Percentiles rank a stretch among this genome's conserved stretches.
Evolutionary conservation across 1,140 invertebrate species (phyloP).

Genomic region (Chelonus insularis): DNA sequence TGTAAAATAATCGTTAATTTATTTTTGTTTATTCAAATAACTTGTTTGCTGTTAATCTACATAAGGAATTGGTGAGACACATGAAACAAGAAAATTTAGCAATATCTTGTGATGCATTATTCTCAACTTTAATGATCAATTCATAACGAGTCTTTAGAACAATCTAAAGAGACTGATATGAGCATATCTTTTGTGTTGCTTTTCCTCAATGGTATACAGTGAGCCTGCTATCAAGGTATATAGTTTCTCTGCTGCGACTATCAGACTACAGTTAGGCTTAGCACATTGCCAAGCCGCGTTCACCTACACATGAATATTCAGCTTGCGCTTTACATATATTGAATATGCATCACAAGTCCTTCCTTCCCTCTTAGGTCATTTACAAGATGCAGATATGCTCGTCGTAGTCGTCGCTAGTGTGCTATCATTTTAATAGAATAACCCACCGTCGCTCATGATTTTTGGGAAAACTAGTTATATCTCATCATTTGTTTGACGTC

Average conservation of each 20-base stretch:
- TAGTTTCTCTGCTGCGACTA: slow-evolving; percentile 2
- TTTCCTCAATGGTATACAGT: no score
- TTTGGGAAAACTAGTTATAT: slow-evolving; percentile 21
- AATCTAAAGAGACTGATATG: slow-evolving; percentile 10
- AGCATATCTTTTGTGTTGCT: slow-evolving; percentile 1
- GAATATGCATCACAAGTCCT: slow-evolving; percentile 56
- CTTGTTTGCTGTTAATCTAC: no score
- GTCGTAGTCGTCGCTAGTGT: neutral
- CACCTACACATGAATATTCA: slow-evolving; percentile 58
- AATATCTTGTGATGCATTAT: no score
- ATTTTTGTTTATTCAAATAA: no score
- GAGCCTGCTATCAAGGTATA: neutral
- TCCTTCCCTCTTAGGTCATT: slow-evolving; percentile 58
- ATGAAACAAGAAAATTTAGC: no score
- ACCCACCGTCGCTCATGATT: slow-evolving; percentile 26
- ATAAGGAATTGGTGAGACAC: no score
- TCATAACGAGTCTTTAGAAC: neutral
- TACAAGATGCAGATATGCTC: slow-evolving; percentile 55
- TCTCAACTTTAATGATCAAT: neutral
- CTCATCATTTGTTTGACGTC: neutral
- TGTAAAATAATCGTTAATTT: no score
- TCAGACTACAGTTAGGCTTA: slow-evolving; percentile 34
- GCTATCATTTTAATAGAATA: slow-evolving; percentile 50
- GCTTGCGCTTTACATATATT: slow-evolving; percentile 54
- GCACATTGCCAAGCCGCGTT: slow-evolving; percentile 50